A percentile compares a stretch with the other conserved stretches of the same genome.
Conservation (phyloP, 2,797 vertebrate species). For the Ctenopoma kingsleyae region DNA sequence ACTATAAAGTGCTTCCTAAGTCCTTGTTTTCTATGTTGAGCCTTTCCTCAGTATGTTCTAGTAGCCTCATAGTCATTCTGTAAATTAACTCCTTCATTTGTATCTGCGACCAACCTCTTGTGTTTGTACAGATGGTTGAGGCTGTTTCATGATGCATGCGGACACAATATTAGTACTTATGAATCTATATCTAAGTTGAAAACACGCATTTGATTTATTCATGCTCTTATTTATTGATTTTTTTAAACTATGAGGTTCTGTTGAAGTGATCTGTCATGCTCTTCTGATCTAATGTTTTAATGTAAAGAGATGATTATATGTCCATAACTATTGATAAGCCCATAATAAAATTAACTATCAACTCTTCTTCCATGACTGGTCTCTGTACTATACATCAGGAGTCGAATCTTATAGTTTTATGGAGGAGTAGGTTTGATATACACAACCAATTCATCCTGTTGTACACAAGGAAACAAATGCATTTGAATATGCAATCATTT, state of each 20-base stretch:
- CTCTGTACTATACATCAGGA: neutral
- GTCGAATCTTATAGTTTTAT: too few species aligned
- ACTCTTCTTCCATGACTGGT: conserved; percentile 27
- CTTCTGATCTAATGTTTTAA: conserved; percentile 80
- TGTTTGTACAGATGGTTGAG: conserved; percentile 82
- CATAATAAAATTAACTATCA: conserved; percentile 76
- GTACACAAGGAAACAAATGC: too few species aligned
- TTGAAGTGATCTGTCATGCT: conserved; percentile 82
- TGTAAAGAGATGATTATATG: conserved; percentile 81
- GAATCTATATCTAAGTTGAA: conserved; percentile 81
- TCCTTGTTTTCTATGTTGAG: conserved; percentile 78
- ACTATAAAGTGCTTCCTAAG: conserved; percentile 87
- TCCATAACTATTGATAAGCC: conserved; percentile 79
- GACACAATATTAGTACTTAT: conserved; percentile 78
- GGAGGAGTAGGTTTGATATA: too few species aligned
- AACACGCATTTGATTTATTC: conserved; percentile 78
- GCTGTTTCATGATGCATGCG: conserved; percentile 81
- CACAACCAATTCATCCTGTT: too few species aligned
- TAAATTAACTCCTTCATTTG: conserved; percentile 62
- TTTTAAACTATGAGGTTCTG: conserved; percentile 78
- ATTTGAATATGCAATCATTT: too few species aligned
- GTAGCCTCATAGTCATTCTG: conserved; percentile 81
- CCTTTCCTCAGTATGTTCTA: conserved; percentile 76
- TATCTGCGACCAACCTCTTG: conserved; percentile 66
- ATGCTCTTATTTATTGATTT: conserved; percentile 75